Evolutionary conservation across 1,140 invertebrate genomes (phyloP), one percentile per base, ranked within the genome.

Genomic region (Drosophila kanapiae): DNA sequence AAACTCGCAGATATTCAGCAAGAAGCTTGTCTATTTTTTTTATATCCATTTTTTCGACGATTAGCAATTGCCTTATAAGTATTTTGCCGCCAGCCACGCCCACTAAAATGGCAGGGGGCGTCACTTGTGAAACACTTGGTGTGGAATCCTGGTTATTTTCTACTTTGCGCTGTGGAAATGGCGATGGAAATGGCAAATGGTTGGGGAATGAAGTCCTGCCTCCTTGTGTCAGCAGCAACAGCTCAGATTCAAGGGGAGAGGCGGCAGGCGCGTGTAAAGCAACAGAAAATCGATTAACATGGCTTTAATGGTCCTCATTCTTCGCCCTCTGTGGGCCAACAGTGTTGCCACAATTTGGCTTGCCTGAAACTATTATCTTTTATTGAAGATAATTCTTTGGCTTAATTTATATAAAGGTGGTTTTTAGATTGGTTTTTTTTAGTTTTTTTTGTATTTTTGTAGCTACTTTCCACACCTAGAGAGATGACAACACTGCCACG

Each of bases 261-360:
- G 45, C 61, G 62, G 35, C n/a, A 60, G 76, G 53, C 48, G 51
- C 59, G 43, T 75, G 75, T 77, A 58, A 75, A 65, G 82, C 82
- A 85, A 78, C 78, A 86, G 75, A 86, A 86, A 86, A 86, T 86
- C 82, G 82, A 86, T 86, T 86, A 86, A 86, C 82, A 86, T 69
- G 78, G 82, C 78, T 79, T 86, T 82, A 86, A 86, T 86, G 76
- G 62, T 45, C 27, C 58, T 14, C 33, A 37, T 29, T 37, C 48
- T 13, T 13, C n/a, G 9, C 27, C 33, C 13, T 29, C 29, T 53
- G 13, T 31, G 13, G 18, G 23, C 37, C 48, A 40, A 69, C 77
- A 80, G 62, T 27, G 33, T 11, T 63, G 60, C 4, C 48, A 11
- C 3, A 11, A 47, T 27, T 47, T 18, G 8, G 8, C 40, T n/a